Evolutionary conservation across 64 coral and sea anemone species (phyloP), one percentile per base, ranked within the genome.

Genomic region (Actinia tenebrosa): DNA sequence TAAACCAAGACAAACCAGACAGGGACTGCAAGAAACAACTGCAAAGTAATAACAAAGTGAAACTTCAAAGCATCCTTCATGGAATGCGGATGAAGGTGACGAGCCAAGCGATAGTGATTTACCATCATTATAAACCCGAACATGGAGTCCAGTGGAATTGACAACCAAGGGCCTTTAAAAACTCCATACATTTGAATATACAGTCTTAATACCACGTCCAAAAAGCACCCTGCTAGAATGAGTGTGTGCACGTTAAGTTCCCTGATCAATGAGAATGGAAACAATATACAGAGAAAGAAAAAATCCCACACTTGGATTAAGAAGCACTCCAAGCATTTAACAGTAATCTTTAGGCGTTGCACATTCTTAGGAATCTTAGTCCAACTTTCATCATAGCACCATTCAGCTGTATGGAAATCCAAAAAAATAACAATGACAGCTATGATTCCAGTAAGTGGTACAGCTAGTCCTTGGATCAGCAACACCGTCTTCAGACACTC

Each of bases 331-430:
- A 84, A 55, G 23, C 77, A 77, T 18, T 77, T 62, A 26, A 80
- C 37, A 15, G 78, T 20, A 16, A 83, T 79, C 62, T 60, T 43
- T n/a, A 89, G 37, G 46, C 78, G 80, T 37, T 89, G 89, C 43
- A 90, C 62, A 8, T 77, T 19, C 63, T 16, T 25, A 5, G 80
- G 81, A 45, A 90, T 90, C 20, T 53, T 7, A 77, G 75, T 85
- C 89, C 89, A 75, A 1, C 0, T 13, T 9, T 16, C 22, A 75
- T 26, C 22, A 75, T 82, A 95, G 81, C 93, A 95, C 1, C 91
- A 75, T 84, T 89, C 86, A 77, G 87, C 93, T 1, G 87, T 86
- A 22, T 95, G 91, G 17, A 95, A 92, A 56, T 95, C 89, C 50
- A 95, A 45, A 47, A 91, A 45, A 4, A 80, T 59, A 45, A 92